Evolutionary conservation across 2,888 invertebrate genomes (phyloP).

Genomic region (Andrena bicolor): DNA sequence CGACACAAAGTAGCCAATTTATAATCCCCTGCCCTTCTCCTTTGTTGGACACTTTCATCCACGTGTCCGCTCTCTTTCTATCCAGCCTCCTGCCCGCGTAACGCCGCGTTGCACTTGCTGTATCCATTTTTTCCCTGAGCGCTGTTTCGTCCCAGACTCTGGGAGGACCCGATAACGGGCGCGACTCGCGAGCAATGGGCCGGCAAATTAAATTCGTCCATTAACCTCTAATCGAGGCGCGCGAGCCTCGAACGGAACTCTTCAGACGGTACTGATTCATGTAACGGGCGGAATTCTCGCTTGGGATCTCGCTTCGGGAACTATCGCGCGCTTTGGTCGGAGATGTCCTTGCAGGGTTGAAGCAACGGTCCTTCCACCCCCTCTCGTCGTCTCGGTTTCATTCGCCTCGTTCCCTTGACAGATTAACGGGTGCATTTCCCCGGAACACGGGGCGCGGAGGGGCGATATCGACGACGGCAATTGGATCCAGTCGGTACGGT

Average conservation of each 20-base stretch:
- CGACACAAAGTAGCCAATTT: conserved; percentile 78
- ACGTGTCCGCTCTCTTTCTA: conserved; percentile 46
- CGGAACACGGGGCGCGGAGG: not conserved
- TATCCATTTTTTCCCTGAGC: conserved; percentile 24
- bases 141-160: conserved; percentile 58
- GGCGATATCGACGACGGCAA: conserved; percentile 7
- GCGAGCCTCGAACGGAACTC: conserved; percentile 20
- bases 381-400: conserved; percentile 55
- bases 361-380: conserved; percentile 7
- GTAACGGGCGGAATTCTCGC: conserved; percentile 13
- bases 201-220: conserved; percentile 75
- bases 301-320: not conserved
- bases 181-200: conserved; percentile 67
- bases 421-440: conserved; percentile 43
- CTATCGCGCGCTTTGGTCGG: too few species aligned
- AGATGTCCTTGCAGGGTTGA: too few species aligned
- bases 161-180: conserved; percentile 65
- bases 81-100: not conserved
- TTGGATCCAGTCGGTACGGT: not conserved
- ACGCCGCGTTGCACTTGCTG: conserved; percentile 27
- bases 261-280: conserved; percentile 30
- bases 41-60: conserved; percentile 69
- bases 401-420: conserved; percentile 41
- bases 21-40: conserved; percentile 73
- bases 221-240: conserved; percentile 69